phyloP scores from a whole-genome alignment of 2,888 invertebrate genomes.

The Lasius platythorax region DNA sequence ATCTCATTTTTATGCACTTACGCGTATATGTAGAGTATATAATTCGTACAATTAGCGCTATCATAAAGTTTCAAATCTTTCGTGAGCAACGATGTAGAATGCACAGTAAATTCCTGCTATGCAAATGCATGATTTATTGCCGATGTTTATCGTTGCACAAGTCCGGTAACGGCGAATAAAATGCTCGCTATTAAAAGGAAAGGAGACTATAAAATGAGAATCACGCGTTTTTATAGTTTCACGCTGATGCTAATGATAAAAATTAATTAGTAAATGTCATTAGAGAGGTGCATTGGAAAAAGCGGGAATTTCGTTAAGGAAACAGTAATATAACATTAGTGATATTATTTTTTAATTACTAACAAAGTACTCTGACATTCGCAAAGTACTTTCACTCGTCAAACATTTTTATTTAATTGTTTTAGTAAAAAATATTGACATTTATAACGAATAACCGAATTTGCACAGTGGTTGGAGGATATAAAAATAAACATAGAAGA shows the following conservation, averaged over 20 bases:
- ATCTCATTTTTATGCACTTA: background rate
- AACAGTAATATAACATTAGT: constrained; percentile 9
- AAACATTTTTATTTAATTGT: background rate
- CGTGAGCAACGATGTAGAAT: constrained; percentile 17
- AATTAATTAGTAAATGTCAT: constrained; percentile 16
- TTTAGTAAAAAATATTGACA: background rate
- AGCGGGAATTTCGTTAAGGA: background rate
- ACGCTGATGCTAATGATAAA: background rate
- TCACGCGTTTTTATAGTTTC: background rate
- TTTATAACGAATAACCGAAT: background rate
- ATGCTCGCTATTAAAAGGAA: constrained; percentile 30
- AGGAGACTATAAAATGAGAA: constrained; percentile 26
- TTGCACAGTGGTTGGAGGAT: background rate
- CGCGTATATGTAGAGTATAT: background rate
- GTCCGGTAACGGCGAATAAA: constrained; percentile 37
- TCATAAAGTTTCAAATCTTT: background rate
- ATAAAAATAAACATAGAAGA: background rate
- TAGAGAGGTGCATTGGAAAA: background rate
- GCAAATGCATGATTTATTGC: constrained; percentile 39
- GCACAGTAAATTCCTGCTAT: constrained; percentile 35
- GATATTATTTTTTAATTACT: background rate
- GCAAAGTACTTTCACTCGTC: background rate
- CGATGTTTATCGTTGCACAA: constrained; percentile 39
- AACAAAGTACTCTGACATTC: background rate
- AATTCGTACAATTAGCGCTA: background rate